These are phyloP conservation scores for Cyrtonyx montezumae DNA, from an alignment of 2,113 vertebrate species.

Conservation along the genomic window DNA sequence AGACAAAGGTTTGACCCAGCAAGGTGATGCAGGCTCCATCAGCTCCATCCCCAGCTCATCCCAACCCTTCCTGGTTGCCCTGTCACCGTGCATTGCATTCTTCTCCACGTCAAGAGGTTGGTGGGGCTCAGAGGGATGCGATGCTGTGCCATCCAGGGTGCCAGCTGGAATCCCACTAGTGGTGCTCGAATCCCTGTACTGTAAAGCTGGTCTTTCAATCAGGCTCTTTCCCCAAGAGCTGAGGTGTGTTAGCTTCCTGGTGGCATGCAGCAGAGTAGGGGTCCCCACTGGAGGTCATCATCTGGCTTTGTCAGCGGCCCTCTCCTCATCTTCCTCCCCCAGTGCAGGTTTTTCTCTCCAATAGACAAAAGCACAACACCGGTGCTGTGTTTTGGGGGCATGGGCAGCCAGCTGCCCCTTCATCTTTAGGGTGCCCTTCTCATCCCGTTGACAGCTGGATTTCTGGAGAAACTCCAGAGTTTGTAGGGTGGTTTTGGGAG, in stretches of 20 bases:
- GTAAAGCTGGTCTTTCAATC: constrained; percentile 63
- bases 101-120: neutral
- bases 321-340: rapidly evolving
- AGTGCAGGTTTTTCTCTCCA: neutral
- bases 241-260: neutral
- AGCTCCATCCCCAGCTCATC: neutral
- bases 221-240: neutral
- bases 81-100: rapidly evolving
- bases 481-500: neutral
- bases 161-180: neutral
- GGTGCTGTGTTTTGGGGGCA: rapidly evolving
- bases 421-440: neutral
- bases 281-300: neutral
- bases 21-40: neutral
- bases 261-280: rapidly evolving
- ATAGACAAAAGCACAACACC: constrained; percentile 32
- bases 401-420: rapidly evolving
- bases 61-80: neutral
- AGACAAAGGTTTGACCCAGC: neutral
- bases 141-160: rapidly evolving
- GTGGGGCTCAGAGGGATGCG: neutral
- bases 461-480: neutral
- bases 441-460: neutral
- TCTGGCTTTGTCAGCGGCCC: neutral
- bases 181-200: constrained; percentile 69